phyloP scores from a whole-genome alignment of 2,888 invertebrate genomes.

The Oscheius onirici region DNA sequence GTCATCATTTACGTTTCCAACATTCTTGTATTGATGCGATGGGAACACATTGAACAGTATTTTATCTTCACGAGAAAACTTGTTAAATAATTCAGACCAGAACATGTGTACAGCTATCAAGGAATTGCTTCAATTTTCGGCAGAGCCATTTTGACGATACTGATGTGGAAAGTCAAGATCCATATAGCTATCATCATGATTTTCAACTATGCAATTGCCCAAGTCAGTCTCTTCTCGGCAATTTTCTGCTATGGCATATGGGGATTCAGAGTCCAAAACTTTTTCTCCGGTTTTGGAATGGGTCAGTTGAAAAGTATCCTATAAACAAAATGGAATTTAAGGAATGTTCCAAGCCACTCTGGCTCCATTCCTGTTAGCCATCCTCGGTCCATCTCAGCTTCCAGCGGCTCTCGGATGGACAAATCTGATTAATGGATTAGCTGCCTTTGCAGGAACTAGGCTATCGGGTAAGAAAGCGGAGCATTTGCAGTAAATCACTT shows the following conservation, averaged over 20 bases:
- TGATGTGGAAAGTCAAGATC: conserved; percentile 40
- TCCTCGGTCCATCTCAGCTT: conserved; percentile 51
- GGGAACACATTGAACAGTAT: conserved; percentile 44
- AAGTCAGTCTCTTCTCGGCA: conserved; percentile 44
- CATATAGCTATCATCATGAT: conserved; percentile 49
- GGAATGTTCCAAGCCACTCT: conserved; percentile 50
- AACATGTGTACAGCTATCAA: conserved; percentile 49
- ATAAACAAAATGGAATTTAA: conserved; percentile 14
- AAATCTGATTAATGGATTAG: conserved; percentile 54
- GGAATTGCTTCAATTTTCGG: conserved; percentile 53
- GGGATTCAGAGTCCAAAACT: conserved; percentile 50
- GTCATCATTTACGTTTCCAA: conserved; percentile 52
- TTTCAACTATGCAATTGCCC: conserved; percentile 47
- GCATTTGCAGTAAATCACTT: background rate
- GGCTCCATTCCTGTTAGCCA: conserved; percentile 46
- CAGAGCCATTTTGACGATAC: conserved; percentile 36
- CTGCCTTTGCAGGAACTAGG: conserved; percentile 42
- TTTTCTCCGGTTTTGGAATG: conserved; percentile 51
- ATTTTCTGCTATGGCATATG: conserved; percentile 43
- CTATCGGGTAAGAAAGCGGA: conserved; percentile 33
- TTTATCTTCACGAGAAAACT: background rate
- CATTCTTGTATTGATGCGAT: conserved; percentile 47
- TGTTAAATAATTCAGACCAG: conserved; percentile 39
- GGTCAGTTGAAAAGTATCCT: conserved; percentile 30
- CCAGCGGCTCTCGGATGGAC: conserved; percentile 53